Evolutionary conservation across 2,797 vertebrate genomes (phyloP).

Genomic region (Centropyge bicolor): DNA sequence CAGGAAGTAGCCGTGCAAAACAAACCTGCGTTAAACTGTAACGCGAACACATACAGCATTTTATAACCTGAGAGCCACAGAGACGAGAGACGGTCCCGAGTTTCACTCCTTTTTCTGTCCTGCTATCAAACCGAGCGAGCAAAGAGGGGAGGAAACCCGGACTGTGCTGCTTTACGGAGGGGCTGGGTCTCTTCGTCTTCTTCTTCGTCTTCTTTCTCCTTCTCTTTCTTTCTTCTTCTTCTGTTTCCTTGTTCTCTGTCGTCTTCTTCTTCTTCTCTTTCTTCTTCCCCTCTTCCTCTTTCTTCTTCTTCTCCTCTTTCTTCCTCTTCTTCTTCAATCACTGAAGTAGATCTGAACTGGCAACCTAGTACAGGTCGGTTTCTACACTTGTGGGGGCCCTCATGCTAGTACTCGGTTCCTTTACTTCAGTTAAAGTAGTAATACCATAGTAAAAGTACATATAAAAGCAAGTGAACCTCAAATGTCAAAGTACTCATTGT

Average conservation of each 20-base stretch:
- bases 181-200: conserved; percentile 70
- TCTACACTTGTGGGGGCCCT: not conserved
- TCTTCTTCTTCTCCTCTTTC: conserved; percentile 6
- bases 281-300: not conserved
- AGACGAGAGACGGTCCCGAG: conserved; percentile 40
- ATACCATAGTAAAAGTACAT: not conserved
- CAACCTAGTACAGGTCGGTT: conserved; percentile 42
- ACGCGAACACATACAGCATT: conserved; percentile 53
- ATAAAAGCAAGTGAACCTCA: not conserved
- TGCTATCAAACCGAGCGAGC: conserved; percentile 53
- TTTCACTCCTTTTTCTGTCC: conserved; percentile 39
- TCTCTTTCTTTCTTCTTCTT: not conserved
- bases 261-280: conserved; percentile 38
- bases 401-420: not conserved
- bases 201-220: not conserved
- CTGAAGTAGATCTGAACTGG: conserved; percentile 69
- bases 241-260: too few relatives aligned
- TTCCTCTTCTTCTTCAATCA: conserved; percentile 46
- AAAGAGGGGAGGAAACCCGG: conserved; percentile 53
- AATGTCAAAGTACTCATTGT: not conserved
- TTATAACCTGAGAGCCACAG: conserved; percentile 56
- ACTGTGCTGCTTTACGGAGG: conserved; percentile 55
- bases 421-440: not conserved
- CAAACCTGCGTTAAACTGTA: conserved; percentile 72
- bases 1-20: conserved; percentile 87